Evolutionary conservation across 2,113 vertebrate species (phyloP).

Genomic region (Seriola aureovittata): DNA sequence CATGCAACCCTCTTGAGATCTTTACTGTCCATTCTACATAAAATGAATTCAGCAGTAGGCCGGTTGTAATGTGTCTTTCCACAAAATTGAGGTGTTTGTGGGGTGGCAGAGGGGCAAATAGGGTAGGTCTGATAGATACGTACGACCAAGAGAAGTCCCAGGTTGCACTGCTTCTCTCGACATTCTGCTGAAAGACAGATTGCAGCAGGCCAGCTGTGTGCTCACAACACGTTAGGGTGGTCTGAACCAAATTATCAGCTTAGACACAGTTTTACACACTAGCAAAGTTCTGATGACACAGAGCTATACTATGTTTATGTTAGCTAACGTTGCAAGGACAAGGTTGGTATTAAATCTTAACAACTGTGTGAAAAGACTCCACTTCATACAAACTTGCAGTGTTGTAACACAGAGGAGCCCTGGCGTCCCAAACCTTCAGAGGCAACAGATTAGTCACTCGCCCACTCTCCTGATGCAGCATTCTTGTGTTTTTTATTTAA

Average conservation of each 20-base stretch:
- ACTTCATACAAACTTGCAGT: slow-evolving; percentile 22
- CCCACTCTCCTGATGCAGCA: slow-evolving; percentile 41
- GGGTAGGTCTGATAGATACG: not conserved
- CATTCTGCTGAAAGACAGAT: slow-evolving; percentile 42
- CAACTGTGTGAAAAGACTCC: slow-evolving; percentile 8
- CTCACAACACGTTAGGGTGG: slow-evolving; percentile 43
- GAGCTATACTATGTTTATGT: slow-evolving; percentile 33
- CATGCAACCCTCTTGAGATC: no score
- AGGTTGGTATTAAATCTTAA: slow-evolving; percentile 43
- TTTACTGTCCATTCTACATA: not conserved
- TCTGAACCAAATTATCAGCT: slow-evolving; percentile 28
- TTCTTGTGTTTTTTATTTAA: slow-evolving; percentile 53
- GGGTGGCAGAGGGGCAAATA: not conserved
- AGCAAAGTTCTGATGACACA: not conserved
- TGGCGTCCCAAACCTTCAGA: slow-evolving; percentile 46
- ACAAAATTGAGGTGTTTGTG: not conserved
- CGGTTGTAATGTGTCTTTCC: not conserved
- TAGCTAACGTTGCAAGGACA: slow-evolving; percentile 8
- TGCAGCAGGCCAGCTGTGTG: slow-evolving; percentile 35
- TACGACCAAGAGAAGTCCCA: slow-evolving; percentile 31
- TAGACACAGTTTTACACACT: slow-evolving; percentile 17
- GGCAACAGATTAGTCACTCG: slow-evolving; percentile 40
- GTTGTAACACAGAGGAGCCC: slow-evolving; percentile 32
- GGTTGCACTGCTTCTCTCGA: slow-evolving; percentile 43
- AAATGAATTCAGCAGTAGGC: not conserved